phyloP scores from a whole-genome alignment of 2,888 invertebrate genomes.

The Rhorus exstirpatorius region DNA sequence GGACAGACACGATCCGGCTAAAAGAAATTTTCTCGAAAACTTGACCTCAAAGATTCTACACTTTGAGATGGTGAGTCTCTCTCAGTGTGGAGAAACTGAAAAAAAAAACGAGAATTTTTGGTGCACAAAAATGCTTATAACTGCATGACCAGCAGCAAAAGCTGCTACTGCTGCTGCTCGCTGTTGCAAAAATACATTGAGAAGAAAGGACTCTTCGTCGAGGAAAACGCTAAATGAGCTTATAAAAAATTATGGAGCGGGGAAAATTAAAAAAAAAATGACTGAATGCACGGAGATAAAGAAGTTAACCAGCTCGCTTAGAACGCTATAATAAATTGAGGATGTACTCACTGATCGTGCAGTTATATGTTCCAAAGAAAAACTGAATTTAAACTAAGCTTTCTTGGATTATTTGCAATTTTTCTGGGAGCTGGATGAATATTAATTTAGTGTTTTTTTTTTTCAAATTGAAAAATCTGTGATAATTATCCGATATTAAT shows the following conservation, averaged over 20 bases:
- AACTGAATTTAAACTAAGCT: no score
- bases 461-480: no score
- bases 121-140: slow-evolving; percentile 28
- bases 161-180: slow-evolving; percentile 30
- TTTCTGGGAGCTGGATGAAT: no score
- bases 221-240: background rate
- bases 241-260: slow-evolving; percentile 4
- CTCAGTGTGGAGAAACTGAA: background rate
- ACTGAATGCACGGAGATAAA: background rate
- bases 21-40: slow-evolving; percentile 92
- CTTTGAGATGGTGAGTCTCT: slow-evolving; percentile 92
- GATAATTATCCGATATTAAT: no score
- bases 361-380: no score
- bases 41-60: slow-evolving; percentile 94
- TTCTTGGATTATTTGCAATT: no score
- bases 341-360: no score
- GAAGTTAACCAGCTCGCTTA: background rate
- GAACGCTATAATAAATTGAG: slow-evolving; percentile 17
- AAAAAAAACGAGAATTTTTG: background rate
- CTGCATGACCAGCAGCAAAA: slow-evolving; percentile 26
- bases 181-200: slow-evolving; percentile 40
- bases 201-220: slow-evolving; percentile 8
- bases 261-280: background rate
- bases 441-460: no score
- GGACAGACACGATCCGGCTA: slow-evolving; percentile 93